Evolutionary conservation across 2,888 invertebrate genomes (phyloP).

Genomic region (Tortricodes alternella): DNA sequence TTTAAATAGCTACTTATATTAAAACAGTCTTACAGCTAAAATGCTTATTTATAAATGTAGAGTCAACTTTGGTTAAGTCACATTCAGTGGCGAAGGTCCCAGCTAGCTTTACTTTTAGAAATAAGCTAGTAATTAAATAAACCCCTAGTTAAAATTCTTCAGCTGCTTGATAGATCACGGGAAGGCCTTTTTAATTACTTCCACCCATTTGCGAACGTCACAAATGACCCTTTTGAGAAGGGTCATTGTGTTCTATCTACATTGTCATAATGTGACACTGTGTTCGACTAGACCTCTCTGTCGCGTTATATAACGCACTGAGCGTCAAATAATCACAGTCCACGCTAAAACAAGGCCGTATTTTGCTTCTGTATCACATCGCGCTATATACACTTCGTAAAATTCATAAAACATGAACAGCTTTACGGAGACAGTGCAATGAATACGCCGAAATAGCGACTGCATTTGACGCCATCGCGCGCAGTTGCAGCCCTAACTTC

Average conservation of each 20-base stretch:
- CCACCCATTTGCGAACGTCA: slow-evolving; percentile 41
- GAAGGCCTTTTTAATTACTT: slow-evolving; percentile 34
- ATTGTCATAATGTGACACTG: slow-evolving; percentile 13
- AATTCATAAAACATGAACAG: slow-evolving; percentile 23
- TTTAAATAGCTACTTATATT: slow-evolving; percentile 8
- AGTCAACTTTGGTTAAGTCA: not conserved
- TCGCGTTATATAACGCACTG: slow-evolving; percentile 13
- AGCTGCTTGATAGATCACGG: slow-evolving; percentile 42
- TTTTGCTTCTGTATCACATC: slow-evolving; percentile 29
- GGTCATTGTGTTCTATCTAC: too few relatives aligned
- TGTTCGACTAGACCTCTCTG: slow-evolving; percentile 20
- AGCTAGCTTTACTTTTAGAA: slow-evolving; percentile 16
- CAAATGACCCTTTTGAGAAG: not conserved
- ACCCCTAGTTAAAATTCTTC: slow-evolving; percentile 34
- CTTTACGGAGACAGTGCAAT: slow-evolving; percentile 27
- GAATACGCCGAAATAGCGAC: slow-evolving; percentile 24
- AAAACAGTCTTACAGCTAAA: slow-evolving; percentile 11
- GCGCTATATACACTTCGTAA: slow-evolving; percentile 26
- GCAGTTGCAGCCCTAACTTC: slow-evolving; percentile 27
- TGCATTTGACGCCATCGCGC: slow-evolving; percentile 19
- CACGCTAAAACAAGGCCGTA: slow-evolving; percentile 12
- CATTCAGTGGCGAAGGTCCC: not conserved
- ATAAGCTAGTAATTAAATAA: slow-evolving; percentile 25
- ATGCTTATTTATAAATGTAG: slow-evolving; percentile 18
- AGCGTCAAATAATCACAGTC: slow-evolving; percentile 25